Evolutionary conservation across 2,797 vertebrate species (phyloP).

Genomic region (Hylomyscus alleni): DNA sequence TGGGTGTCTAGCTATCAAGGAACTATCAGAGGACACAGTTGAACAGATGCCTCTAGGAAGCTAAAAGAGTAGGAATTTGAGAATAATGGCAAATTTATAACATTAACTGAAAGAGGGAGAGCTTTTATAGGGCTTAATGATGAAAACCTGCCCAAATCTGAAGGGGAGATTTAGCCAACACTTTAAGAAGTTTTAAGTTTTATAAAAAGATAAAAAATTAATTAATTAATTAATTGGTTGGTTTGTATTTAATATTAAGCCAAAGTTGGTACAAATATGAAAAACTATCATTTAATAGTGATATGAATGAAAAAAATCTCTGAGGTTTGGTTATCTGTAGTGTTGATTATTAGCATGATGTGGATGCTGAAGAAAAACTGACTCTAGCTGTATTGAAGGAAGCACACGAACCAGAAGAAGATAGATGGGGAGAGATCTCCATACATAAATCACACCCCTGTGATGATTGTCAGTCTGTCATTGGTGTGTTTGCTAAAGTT

Average conservation of each 20-base stretch:
- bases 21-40: neutral
- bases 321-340: neutral
- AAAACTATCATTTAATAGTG: neutral
- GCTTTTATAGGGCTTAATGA: neutral
- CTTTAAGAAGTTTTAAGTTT: constrained; percentile 1
- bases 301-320: neutral
- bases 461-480: neutral
- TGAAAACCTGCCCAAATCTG: neutral
- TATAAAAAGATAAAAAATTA: neutral
- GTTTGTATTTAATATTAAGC: constrained; percentile 33
- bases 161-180: neutral
- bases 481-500: neutral
- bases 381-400: neutral
- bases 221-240: neutral
- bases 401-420: neutral
- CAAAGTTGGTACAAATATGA: neutral
- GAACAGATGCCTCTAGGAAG: neutral
- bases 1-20: neutral
- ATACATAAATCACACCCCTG: neutral
- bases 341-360: neutral
- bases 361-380: neutral
- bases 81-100: neutral
- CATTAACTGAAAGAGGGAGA: neutral
- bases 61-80: neutral
- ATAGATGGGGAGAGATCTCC: neutral